Conservation (phyloP, 2,113 vertebrate genomes). For the Enhydra lutris region DNA sequence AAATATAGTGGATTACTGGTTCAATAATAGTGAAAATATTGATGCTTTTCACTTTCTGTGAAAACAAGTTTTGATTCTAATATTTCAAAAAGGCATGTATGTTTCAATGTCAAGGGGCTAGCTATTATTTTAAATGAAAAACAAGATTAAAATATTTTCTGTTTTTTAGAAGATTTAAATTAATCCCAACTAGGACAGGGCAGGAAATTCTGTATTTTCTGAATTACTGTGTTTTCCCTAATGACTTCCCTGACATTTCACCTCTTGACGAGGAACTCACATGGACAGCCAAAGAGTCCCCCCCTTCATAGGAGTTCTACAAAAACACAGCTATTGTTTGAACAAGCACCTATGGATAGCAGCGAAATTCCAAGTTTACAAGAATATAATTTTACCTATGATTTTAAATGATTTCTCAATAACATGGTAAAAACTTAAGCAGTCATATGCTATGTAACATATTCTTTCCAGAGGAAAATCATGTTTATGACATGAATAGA, state of each 20-base stretch:
- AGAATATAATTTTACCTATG: neutral
- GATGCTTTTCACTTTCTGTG: neutral
- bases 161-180: neutral
- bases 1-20: neutral
- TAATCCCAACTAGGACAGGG: neutral
- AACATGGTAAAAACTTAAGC: neutral
- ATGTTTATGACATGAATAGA: neutral
- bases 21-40: neutral
- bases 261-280: neutral
- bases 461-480: neutral
- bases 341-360: neutral
- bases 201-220: neutral
- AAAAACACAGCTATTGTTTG: neutral
- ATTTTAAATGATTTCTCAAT: conserved; percentile 12
- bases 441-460: neutral
- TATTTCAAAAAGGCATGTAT: neutral
- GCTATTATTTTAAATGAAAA: neutral
- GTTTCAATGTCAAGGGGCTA: neutral
- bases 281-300: neutral
- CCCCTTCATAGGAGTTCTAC: neutral
- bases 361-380: neutral
- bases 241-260: neutral
- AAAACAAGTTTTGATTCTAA: neutral
- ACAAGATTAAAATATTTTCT: neutral
- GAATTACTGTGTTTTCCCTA: neutral